Evolutionary conservation across 2,113 vertebrate genomes (phyloP), one percentile per base, ranked within the genome.

Genomic region (Xiphophorus couchianus): DNA sequence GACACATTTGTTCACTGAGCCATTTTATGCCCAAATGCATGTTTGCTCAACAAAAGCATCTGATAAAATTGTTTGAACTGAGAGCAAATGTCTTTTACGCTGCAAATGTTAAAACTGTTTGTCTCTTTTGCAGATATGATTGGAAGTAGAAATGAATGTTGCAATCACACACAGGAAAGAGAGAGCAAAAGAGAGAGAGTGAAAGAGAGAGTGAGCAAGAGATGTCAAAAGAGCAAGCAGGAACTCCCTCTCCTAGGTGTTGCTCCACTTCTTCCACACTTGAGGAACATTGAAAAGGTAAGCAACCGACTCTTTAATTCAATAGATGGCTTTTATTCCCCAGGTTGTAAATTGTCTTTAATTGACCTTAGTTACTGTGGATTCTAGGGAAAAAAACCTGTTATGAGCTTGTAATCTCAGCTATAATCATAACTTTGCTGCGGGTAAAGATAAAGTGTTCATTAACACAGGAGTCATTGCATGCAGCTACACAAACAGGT

Each of bases 241-340:
- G 14, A 87, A 77, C 92, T 89, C 90, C 88, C 71, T 84, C 29
- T 66, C 58, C 63, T 63, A 67, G 81, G 74, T 68, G 39, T 29
- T 29, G 61, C 66, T 73, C 13, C 37, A 29, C 60, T 74, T 83
- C 73, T 68, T 73, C 30, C 44, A 71, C 71, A 66, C 71, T 75
- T 85, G 69, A 42, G 62, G 62, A 71, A 51, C 51, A 66, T 64
- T 63, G 63, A 77, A 29, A 31, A 91, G 90, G 91, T 92, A 89
- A 89, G 91, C 63, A 42, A 10, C n/a, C 30, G 48, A 42, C 15
- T 67, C 27, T 78, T 77, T 63, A 7, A 71, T 74, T 66, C 27
- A 10, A 27, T 0, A 63, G 22, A 29, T 9, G 3, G 33, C 7
- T 70, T 62, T 69, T 71, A 58, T n/a, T 0, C 37, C n/a, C 9